Evolutionary conservation across 2,888 invertebrate species (phyloP).

Genomic region (Napeogenes inachia): DNA sequence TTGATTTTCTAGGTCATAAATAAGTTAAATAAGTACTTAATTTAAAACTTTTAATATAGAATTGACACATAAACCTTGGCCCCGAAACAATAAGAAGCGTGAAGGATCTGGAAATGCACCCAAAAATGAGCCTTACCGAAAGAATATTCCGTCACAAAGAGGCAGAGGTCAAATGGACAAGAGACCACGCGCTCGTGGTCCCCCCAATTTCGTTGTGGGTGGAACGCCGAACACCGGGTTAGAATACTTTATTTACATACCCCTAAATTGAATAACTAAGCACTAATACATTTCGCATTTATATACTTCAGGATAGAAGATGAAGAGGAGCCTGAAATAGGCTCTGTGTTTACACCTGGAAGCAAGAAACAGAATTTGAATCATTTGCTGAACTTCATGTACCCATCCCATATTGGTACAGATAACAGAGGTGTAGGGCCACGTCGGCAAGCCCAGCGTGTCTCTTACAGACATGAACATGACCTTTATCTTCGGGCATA

Average conservation of each 20-base stretch:
- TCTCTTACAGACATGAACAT: conserved; percentile 87
- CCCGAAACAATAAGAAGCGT: conserved; percentile 80
- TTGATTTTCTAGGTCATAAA: no score
- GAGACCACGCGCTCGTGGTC: conserved; percentile 81
- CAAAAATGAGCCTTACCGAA: conserved; percentile 80
- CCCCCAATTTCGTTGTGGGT: conserved; percentile 72
- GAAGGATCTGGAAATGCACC: conserved; percentile 77
- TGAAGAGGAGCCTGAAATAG: conserved; percentile 83
- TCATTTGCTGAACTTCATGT: conserved; percentile 95
- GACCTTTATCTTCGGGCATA: conserved; percentile 96
- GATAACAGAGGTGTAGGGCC: conserved; percentile 52
- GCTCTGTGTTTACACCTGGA: conserved; percentile 89
- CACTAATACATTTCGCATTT: conserved; percentile 6
- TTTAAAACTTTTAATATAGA: conserved; percentile 42
- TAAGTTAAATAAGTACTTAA: background rate
- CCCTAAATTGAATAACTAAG: conserved; percentile 14
- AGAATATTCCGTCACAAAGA: conserved; percentile 82
- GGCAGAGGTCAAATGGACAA: conserved; percentile 83
- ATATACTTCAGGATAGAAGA: conserved; percentile 64
- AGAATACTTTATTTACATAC: conserved; percentile 11
- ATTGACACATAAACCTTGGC: conserved; percentile 78
- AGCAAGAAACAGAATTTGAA: conserved; percentile 95
- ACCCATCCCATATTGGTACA: conserved; percentile 79
- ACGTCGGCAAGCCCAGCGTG: conserved; percentile 48
- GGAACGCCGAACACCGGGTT: conserved; percentile 85